Conservation (phyloP, 2,888 invertebrate species). For the Belgica antarctica region DNA sequence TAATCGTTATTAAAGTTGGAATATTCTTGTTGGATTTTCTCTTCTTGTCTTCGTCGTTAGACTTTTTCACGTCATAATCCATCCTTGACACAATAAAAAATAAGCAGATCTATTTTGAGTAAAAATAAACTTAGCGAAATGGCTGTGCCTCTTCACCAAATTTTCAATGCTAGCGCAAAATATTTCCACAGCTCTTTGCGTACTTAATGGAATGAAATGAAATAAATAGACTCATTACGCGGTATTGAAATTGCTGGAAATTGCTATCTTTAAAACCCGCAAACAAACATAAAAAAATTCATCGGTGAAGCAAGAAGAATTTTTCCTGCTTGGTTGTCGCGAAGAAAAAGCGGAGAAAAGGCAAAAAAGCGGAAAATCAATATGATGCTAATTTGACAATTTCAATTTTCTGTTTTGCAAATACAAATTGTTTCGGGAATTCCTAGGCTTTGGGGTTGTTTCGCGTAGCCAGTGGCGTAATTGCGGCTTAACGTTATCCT, state of each 20-base stretch:
- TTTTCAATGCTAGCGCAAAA: neutral
- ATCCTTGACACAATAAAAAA: too few species aligned
- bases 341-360: neutral
- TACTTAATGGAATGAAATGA: neutral
- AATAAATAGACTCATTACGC: neutral
- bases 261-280: neutral
- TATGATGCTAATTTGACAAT: slow-evolving; percentile 20
- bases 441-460: too few species aligned
- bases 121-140: slow-evolving; percentile 1
- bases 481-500: too few species aligned
- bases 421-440: neutral
- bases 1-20: neutral
- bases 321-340: neutral
- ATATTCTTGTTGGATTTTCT: neutral
- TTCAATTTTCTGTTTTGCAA: slow-evolving; percentile 11
- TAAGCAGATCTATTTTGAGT: neutral
- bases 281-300: neutral
- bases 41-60: neutral
- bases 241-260: neutral
- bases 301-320: neutral
- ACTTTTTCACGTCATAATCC: neutral
- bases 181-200: neutral
- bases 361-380: slow-evolving; percentile 19
- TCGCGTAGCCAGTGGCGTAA: too few species aligned
- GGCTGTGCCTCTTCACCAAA: neutral